These are phyloP conservation scores for Mobula hypostoma DNA, from an alignment of 2,113 vertebrate species.

Conservation along the genomic window DNA sequence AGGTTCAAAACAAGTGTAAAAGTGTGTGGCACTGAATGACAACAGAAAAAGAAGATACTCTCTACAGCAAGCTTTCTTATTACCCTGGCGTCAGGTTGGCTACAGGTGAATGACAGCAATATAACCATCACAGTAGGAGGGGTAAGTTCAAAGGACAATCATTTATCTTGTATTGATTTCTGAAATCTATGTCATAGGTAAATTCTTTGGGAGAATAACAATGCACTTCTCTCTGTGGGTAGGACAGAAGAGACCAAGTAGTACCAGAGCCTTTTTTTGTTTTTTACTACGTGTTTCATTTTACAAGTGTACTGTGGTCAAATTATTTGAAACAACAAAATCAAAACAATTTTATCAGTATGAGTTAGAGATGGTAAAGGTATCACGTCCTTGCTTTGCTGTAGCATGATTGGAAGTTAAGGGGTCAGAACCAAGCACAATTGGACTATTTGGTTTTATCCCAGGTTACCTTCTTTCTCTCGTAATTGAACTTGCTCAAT, in stretches of 20 bases:
- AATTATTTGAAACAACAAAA: constrained; percentile 54
- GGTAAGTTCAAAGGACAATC: constrained; percentile 60
- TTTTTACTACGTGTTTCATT: constrained; percentile 60
- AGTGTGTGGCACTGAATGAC: constrained; percentile 12
- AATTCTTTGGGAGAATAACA: constrained; percentile 59
- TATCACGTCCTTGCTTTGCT: constrained; percentile 56
- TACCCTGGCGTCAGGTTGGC: constrained; percentile 67
- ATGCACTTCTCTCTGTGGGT: constrained; percentile 52
- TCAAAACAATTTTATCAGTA: constrained; percentile 61
- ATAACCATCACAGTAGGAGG: constrained; percentile 48
- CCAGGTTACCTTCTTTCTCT: constrained; percentile 60
- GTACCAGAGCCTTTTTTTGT: constrained; percentile 43
- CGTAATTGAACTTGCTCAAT: constrained; percentile 65
- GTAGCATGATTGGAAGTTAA: constrained; percentile 49
- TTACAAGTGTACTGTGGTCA: constrained; percentile 52
- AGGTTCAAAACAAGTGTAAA: constrained; percentile 7
- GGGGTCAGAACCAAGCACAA: constrained; percentile 57
- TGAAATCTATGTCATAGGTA: constrained; percentile 63
- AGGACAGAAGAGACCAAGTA: constrained; percentile 52
- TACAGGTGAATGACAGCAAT: constrained; percentile 59
- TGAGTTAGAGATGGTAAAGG: constrained; percentile 54
- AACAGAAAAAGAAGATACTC: constrained; percentile 47
- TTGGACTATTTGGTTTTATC: constrained; percentile 60
- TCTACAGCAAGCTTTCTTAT: constrained; percentile 56
- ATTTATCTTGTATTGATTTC: constrained; percentile 71